Evolutionary conservation across 92 coral and sea anemone genomes (phyloP), one percentile per base, ranked within the genome.

Genomic region (Actinostola sp.): DNA sequence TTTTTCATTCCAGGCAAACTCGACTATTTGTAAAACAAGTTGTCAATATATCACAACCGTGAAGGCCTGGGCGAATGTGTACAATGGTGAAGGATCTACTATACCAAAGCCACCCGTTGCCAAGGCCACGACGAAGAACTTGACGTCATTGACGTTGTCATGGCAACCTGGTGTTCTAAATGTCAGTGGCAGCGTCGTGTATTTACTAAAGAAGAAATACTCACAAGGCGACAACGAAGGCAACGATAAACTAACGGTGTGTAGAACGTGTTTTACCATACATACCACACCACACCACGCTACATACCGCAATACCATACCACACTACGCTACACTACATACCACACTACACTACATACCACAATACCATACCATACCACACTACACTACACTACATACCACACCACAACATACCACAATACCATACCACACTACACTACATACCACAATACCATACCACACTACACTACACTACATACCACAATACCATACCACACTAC

Each of bases 111-210:
- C 79, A 45, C 42, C 43, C 15, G 55, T 28, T 34, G 70, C 79
- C 60, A 45, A 25, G 13, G 79, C 30, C 15, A 23, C 34, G 7
- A 32, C n/a, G 12, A 42, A 45, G 24, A 45, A 45, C 32, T 13
- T 61, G 60, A 73, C 79, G 53, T 59, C 79, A 55, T 44, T 73
- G 61, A 32, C 67, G 42, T 46, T 73, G 70, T 59, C 79, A 49
- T 73, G 79, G 79, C 57, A 73, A 73, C 70, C 70, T 55, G 60
- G 43, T 26, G 59, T 48, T 46, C 39, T 50, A 15, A 73, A 59
- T 29, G 79, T 61, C 25, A 73, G 66, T 24, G 61, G 69, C 20
- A 45, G 67, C 13, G 78, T 72, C 24, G 78, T 72, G 8, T 73
- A 73, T 73, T 34, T 73, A 20, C 70, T 73, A 21, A 61, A 48